These are phyloP conservation scores for Caradrina kadenii DNA, from an alignment of 2,888 invertebrate species.

Conservation along the genomic window DNA sequence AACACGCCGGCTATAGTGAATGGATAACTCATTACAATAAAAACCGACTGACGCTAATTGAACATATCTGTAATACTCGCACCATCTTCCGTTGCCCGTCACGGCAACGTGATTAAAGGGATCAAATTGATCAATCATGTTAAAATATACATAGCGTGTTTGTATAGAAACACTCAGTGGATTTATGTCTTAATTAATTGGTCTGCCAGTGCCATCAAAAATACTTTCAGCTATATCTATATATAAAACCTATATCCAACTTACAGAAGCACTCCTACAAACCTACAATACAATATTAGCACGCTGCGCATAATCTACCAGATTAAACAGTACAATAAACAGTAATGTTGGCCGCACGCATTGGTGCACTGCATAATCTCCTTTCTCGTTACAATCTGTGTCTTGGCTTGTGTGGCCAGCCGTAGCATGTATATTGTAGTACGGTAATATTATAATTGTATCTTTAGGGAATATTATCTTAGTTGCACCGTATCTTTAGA, in stretches of 20 bases:
- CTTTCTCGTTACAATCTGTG: slow-evolving; percentile 46
- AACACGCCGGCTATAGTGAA: too few relatives aligned
- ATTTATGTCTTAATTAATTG: too few relatives aligned
- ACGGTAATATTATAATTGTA: slow-evolving; percentile 30
- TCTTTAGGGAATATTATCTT: slow-evolving; percentile 38
- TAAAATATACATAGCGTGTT: too few relatives aligned
- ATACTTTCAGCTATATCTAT: not conserved
- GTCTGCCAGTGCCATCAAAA: not conserved
- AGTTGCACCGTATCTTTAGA: slow-evolving; percentile 23
- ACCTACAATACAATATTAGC: slow-evolving; percentile 17
- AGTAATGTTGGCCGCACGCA: slow-evolving; percentile 41
- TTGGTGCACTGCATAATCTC: slow-evolving; percentile 54
- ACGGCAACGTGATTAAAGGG: too few relatives aligned
- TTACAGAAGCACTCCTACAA: not conserved
- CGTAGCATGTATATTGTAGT: slow-evolving; percentile 26
- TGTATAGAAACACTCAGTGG: too few relatives aligned
- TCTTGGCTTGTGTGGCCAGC: slow-evolving; percentile 35
- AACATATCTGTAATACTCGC: too few relatives aligned
- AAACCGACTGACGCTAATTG: too few relatives aligned
- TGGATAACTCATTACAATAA: too few relatives aligned
- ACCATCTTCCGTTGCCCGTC: too few relatives aligned
- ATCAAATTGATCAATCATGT: too few relatives aligned
- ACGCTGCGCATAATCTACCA: slow-evolving; percentile 32
- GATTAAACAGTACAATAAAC: slow-evolving; percentile 53
- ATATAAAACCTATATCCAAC: not conserved